Base-by-base conservation (phyloP, 2,113 vertebrate genomes). In the Sterrhoptilus dennistouni region DNA sequence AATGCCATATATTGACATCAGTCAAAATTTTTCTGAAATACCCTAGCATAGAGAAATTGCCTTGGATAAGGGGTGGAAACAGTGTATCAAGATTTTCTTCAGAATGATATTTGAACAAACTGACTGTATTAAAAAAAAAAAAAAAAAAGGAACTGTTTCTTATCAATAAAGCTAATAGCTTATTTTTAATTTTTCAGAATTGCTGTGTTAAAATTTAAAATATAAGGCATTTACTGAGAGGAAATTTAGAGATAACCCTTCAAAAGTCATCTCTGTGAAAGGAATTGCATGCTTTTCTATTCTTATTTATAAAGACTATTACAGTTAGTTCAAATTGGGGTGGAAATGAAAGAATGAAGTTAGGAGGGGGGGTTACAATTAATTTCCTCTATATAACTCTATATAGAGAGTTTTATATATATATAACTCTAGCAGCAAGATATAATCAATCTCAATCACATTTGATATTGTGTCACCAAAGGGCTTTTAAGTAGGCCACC, bases 401-500 rank as follows among this genome's bases (percentile, higher is more conserved):
- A 8, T 60, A 27, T 27, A 60, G 2, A 27, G 24, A 36, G 35
- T 27, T 38, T 27, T 60, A 27, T 60, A 27, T 60, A 27, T 38
- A 17, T 38, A 68, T 49, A 96, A 81, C 23, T 65, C 35, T 54
- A 68, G 40, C 4, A 3, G 50, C 74, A 89, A 82, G 60, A 66
- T 84, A 84, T 25, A 91, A 96, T 94, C 84, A 91, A 96, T 87
- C 74, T 87, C 81, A 91, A 84, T 81, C 87, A 89, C 36, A 64
- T 84, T 45, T 95, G 60, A 89, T 64, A 63, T 42, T 42, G 50
- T 74, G 42, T 56, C 68, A 81, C 54, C 72, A 70, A 52, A 45
- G 80, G 76, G 59, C 56, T 74, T 81, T 95, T 89, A 89, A 91
- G 50, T 61, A 89, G 83, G 72, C 47, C 81, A 94, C 68, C 83